phyloP scores from a whole-genome alignment of 2,888 invertebrate genomes.

The Ganaspis brasiliensis region DNA sequence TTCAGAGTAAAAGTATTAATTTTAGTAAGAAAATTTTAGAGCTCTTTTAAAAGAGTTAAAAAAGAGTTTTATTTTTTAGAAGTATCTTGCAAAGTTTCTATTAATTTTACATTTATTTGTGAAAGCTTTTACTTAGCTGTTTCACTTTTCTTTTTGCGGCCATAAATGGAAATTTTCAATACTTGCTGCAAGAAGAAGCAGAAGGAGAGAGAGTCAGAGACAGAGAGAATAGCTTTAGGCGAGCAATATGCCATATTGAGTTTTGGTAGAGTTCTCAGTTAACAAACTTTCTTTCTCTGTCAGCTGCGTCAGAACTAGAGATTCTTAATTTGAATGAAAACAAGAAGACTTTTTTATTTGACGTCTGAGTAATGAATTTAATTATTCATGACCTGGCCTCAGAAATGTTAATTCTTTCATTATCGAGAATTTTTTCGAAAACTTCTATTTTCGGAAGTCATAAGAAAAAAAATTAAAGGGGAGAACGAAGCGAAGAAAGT shows the following conservation, averaged over 20 bases:
- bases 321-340: neutral
- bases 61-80: neutral
- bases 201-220: too few species aligned
- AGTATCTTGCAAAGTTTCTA: slow-evolving; percentile 10
- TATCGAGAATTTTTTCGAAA: too few species aligned
- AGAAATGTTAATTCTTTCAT: too few species aligned
- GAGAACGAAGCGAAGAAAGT: too few species aligned
- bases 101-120: slow-evolving; percentile 11
- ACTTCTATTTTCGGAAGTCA: too few species aligned
- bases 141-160: neutral
- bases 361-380: too few species aligned
- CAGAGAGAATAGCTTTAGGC: slow-evolving; percentile 10
- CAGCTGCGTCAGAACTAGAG: neutral
- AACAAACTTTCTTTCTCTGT: slow-evolving; percentile 8
- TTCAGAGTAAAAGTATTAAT: neutral
- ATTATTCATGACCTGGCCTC: too few species aligned
- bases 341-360: too few species aligned
- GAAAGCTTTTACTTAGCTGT: slow-evolving; percentile 1
- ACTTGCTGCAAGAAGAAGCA: too few species aligned
- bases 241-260: slow-evolving; percentile 9
- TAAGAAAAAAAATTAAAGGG: too few species aligned
- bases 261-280: neutral
- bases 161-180: neutral
- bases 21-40: neutral
- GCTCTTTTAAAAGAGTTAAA: neutral